Percentiles rank a stretch among this genome's conserved stretches.
phyloP scores from a whole-genome alignment of 2,797 vertebrate genomes.

The Rhodeus uyekii region DNA sequence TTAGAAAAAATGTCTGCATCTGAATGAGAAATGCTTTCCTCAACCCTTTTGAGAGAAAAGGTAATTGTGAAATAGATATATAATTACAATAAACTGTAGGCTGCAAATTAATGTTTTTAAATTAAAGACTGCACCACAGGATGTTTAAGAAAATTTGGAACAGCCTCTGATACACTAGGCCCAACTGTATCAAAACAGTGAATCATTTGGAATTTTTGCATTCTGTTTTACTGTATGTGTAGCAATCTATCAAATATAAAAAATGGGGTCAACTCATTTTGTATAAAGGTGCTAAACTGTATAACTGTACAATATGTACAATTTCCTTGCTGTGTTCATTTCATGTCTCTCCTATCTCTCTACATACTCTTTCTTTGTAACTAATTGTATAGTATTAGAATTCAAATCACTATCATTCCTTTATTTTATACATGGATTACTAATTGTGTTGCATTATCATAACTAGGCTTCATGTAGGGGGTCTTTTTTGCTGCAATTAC shows the following conservation, averaged over 20 bases:
- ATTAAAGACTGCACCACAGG: no score
- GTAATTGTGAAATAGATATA: neutral
- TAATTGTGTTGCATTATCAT: neutral
- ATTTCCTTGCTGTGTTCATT: neutral
- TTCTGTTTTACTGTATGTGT: neutral
- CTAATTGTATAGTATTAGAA: neutral
- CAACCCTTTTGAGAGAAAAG: neutral
- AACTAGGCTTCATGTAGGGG: neutral
- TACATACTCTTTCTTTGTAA: neutral
- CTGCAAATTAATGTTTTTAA: no score
- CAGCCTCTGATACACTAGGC: no score
- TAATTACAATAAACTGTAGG: no score
- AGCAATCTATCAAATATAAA: neutral
- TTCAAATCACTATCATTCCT: neutral
- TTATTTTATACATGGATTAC: neutral
- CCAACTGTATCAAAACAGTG: no score
- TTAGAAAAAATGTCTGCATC: neutral
- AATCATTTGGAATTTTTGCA: neutral
- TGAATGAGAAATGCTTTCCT: neutral
- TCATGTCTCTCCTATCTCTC: neutral
- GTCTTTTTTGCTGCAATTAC: neutral
- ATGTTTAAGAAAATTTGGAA: no score
- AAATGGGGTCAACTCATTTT: neutral
- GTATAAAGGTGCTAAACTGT: neutral
- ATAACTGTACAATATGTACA: neutral